phyloP scores from a whole-genome alignment of 2,888 invertebrate genomes.

The Malacosoma neustria region DNA sequence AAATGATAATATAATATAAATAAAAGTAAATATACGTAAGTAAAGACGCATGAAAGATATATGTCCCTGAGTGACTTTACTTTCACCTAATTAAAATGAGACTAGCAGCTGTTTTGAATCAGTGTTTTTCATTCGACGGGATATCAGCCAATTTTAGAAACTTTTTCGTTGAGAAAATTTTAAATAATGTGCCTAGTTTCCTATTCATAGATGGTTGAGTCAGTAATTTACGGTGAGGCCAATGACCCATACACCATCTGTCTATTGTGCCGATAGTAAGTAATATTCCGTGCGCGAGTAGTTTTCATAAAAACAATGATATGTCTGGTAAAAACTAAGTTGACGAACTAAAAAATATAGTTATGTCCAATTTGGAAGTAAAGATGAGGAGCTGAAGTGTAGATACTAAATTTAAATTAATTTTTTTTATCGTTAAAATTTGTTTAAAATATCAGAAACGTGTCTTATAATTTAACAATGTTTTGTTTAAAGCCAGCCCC shows the following conservation, averaged over 20 bases:
- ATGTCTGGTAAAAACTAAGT: not conserved
- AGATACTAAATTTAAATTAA: too few species aligned
- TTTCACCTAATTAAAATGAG: not conserved
- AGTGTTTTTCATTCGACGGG: not conserved
- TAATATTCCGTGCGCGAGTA: not conserved
- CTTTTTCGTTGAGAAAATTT: not conserved
- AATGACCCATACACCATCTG: slow-evolving; percentile 26
- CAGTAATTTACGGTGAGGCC: slow-evolving; percentile 27
- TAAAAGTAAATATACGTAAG: too few species aligned
- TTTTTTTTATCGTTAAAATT: too few species aligned
- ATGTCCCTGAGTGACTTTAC: too few species aligned
- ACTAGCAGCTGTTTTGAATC: not conserved
- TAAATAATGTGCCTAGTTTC: slow-evolving; percentile 3
- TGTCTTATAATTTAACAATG: too few species aligned
- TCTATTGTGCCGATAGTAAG: slow-evolving; percentile 15
- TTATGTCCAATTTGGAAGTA: too few species aligned
- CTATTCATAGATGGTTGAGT: slow-evolving; percentile 25
- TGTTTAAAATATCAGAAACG: too few species aligned
- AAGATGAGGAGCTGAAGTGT: too few species aligned
- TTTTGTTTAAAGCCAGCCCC: too few species aligned
- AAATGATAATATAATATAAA: too few species aligned
- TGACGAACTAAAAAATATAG: not conserved
- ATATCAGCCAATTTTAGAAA: not conserved
- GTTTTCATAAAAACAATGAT: slow-evolving; percentile 12
- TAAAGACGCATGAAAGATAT: too few species aligned